phyloP scores from a whole-genome alignment of 2,113 vertebrate species.

The Spermophilus dauricus region DNA sequence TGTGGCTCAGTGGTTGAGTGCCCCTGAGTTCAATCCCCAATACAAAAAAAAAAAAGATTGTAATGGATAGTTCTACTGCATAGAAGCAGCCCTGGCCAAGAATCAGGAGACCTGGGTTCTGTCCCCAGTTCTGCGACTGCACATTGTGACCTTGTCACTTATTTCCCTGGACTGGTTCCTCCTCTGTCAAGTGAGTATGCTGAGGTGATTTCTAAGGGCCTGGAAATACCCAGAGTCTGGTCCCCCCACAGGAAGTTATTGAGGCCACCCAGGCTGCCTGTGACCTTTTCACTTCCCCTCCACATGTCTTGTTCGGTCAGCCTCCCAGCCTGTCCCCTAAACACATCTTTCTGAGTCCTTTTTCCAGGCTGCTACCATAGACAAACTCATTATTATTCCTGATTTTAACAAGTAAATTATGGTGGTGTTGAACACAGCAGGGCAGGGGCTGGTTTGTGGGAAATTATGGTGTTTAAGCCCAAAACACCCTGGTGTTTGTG shows the following conservation, averaged over 20 bases:
- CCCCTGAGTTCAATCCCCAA: too few species aligned
- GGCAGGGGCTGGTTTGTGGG: slow-evolving; percentile 35
- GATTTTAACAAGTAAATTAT: slow-evolving; percentile 61
- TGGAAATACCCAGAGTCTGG: neutral
- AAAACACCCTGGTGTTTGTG: slow-evolving; percentile 36
- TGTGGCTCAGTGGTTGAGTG: too few species aligned
- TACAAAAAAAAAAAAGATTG: neutral
- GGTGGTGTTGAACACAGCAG: slow-evolving; percentile 9
- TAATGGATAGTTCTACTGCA: neutral
- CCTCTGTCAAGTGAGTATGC: neutral
- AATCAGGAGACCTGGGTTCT: neutral
- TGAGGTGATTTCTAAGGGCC: neutral
- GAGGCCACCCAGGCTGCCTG: neutral
- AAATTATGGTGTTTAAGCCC: slow-evolving; percentile 64
- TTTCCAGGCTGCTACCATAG: slow-evolving; percentile 41
- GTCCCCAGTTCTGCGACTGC: neutral
- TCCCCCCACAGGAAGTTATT: neutral
- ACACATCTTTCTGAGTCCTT: neutral
- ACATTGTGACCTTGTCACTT: neutral
- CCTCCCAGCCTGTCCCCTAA: neutral
- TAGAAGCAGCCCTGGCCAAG: neutral
- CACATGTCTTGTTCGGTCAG: neutral
- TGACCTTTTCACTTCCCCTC: neutral
- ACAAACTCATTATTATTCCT: slow-evolving; percentile 58
- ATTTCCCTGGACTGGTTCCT: neutral